Percentiles rank a stretch among this genome's conserved stretches.
Conservation (phyloP, 2,113 vertebrate genomes). For the Notiomystis cincta region DNA sequence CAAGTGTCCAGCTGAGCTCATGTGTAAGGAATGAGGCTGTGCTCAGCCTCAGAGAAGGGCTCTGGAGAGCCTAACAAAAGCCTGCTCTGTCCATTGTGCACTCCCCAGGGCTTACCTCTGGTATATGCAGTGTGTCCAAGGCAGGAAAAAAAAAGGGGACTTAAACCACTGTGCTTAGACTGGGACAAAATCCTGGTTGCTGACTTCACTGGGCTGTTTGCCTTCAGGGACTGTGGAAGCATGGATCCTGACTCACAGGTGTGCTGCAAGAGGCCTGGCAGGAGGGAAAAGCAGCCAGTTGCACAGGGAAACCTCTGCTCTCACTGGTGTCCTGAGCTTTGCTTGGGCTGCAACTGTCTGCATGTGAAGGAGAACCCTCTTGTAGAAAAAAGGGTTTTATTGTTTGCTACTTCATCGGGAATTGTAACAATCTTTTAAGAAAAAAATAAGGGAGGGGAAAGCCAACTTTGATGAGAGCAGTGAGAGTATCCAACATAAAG, state of each 20-base stretch:
- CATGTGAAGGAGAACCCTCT: not conserved
- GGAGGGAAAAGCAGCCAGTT: not conserved
- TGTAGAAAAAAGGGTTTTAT: not conserved
- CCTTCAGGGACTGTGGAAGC: not conserved
- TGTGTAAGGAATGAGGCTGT: not conserved
- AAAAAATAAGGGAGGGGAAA: not conserved
- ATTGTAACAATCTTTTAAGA: not conserved
- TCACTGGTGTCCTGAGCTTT: not conserved
- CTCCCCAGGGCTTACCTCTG: not conserved
- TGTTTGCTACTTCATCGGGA: not conserved
- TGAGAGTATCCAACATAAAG: not conserved
- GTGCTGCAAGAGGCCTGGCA: not conserved
- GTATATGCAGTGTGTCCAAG: accelerated
- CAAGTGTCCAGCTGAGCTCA: not conserved
- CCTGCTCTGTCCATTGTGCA: not conserved
- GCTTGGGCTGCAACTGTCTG: not conserved
- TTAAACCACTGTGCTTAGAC: not conserved
- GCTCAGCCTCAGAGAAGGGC: not conserved
- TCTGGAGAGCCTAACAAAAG: not conserved
- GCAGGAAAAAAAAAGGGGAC: not conserved
- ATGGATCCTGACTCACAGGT: not conserved
- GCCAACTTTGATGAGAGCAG: not conserved
- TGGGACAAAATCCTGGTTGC: not conserved
- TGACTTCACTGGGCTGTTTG: not conserved
- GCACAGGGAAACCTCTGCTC: not conserved